These are phyloP conservation scores for Drosophila algonquin DNA, from an alignment of 2,888 invertebrate genomes.

Conservation along the genomic window DNA sequence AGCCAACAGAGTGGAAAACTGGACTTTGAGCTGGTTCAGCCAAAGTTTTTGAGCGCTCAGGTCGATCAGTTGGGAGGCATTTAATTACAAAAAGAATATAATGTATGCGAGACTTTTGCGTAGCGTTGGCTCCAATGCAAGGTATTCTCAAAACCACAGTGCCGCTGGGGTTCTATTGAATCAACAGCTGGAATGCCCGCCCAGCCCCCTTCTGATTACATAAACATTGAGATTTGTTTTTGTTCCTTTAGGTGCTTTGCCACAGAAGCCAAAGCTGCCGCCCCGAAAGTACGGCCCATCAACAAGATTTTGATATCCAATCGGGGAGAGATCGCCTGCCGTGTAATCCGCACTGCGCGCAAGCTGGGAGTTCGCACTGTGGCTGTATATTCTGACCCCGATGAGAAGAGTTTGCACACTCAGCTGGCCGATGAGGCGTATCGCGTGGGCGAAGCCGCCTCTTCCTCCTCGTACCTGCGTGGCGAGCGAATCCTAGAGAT, in stretches of 20 bases:
- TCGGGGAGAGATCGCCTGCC: slow-evolving; percentile 98
- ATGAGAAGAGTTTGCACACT: slow-evolving; percentile 93
- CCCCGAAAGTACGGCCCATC: slow-evolving; percentile 83
- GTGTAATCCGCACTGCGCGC: slow-evolving; percentile 94
- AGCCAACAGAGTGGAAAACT: too few species aligned
- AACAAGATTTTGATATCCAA: slow-evolving; percentile 96
- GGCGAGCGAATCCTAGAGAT: slow-evolving; percentile 93
- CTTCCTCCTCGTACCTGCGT: slow-evolving; percentile 94
- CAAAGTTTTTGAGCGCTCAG: too few species aligned
- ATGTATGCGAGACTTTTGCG: slow-evolving; percentile 36
- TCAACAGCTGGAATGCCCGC: slow-evolving; percentile 1
- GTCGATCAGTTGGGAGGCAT: too few species aligned
- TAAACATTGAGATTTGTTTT: slow-evolving; percentile 54
- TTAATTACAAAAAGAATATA: neutral
- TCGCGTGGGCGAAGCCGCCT: slow-evolving; percentile 94
- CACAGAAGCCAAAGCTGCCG: slow-evolving; percentile 50
- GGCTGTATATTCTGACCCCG: slow-evolving; percentile 97
- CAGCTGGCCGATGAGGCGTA: slow-evolving; percentile 97
- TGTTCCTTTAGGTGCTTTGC: slow-evolving; percentile 54
- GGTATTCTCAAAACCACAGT: neutral
- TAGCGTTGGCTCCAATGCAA: slow-evolving; percentile 22
- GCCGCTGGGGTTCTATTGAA: neutral
- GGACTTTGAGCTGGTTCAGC: too few species aligned
- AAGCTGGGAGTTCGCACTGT: slow-evolving; percentile 94
- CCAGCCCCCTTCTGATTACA: slow-evolving; percentile 51